Base-by-base conservation (phyloP, 1,140 invertebrate genomes). In the Lordiphosa stackelbergi region DNA sequence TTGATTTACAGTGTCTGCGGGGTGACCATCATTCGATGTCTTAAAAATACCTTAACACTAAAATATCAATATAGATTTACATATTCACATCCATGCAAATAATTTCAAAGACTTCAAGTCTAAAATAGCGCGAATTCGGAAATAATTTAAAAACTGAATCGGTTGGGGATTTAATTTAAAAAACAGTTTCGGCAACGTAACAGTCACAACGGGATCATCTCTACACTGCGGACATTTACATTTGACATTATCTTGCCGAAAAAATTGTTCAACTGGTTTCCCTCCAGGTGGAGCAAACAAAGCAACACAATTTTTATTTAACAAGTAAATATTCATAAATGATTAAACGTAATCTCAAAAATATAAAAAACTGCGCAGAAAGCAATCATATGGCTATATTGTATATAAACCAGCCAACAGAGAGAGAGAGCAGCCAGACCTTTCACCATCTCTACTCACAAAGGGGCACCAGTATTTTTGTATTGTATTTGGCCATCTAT, bases 401-500 rank as follows among this genome's bases (percentile, higher is more conserved):
- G 40, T 48, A 53, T 53, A 53, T 51, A 58, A 66, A 4, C 13
- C 28, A 12, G 9, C 9, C 7, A 1, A 19, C 16, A 5, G 41
- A 43, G 10, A 42, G 13, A 42, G 12, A 10, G 9, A 24, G 28
- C 41, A 43, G 10, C 9, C 10, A 38, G 28, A 10, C 54, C 81
- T 79, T 79, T 81, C 45, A 81, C 77, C 77, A 81, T 68, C 31
- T 19, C 16, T n/a, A 24, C 11, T 55, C 55, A 55, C 31, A 42
- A 41, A 46, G 60, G 55, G 55, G 51, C 57, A 68, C 49, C 64
- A 53, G 48, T 62, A 59, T 13, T 66, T 64, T 35, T 28, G 28
- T 36, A 58, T 58, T 57, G 66, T 35, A 13, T 64, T 75, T 79
- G 61, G 75, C 74, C 40, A 57, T 31, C 37, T 56, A 53, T 73